phyloP scores from a whole-genome alignment of 2,888 invertebrate genomes.

The Dryadula phaetusa region DNA sequence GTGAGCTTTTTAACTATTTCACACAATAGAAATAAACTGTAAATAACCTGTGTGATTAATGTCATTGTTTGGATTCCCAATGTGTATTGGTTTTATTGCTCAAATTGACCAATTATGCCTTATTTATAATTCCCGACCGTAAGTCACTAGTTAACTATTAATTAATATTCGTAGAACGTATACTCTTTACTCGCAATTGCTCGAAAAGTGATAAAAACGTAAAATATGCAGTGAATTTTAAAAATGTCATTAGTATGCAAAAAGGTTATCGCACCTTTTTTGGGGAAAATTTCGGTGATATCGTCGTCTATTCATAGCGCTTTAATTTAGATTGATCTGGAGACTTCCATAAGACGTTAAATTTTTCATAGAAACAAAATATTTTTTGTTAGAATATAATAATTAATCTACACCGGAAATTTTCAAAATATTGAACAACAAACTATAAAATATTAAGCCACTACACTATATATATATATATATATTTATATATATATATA shows the following conservation, averaged over 20 bases:
- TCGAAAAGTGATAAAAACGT: conserved; percentile 56
- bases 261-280: conserved; percentile 25
- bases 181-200: conserved; percentile 55
- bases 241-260: conserved; percentile 61
- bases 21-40: conserved; percentile 38
- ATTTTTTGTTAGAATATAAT: neutral
- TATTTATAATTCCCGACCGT: conserved; percentile 36
- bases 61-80: conserved; percentile 36
- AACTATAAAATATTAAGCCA: too few species aligned
- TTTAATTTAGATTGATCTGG: conserved; percentile 25
- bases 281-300: conserved; percentile 55
- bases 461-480: too few species aligned
- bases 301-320: conserved; percentile 52
- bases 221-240: conserved; percentile 55
- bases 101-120: conserved; percentile 42
- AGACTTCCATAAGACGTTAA: neutral
- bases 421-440: too few species aligned
- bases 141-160: conserved; percentile 43
- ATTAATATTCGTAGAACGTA: conserved; percentile 56
- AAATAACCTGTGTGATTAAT: too few species aligned
- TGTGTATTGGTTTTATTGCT: conserved; percentile 38
- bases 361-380: neutral
- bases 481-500: too few species aligned
- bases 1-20: conserved; percentile 33
- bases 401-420: too few species aligned